These are phyloP conservation scores for Bufotes viridis DNA, from an alignment of 2,797 vertebrate genomes.

Conservation along the genomic window DNA sequence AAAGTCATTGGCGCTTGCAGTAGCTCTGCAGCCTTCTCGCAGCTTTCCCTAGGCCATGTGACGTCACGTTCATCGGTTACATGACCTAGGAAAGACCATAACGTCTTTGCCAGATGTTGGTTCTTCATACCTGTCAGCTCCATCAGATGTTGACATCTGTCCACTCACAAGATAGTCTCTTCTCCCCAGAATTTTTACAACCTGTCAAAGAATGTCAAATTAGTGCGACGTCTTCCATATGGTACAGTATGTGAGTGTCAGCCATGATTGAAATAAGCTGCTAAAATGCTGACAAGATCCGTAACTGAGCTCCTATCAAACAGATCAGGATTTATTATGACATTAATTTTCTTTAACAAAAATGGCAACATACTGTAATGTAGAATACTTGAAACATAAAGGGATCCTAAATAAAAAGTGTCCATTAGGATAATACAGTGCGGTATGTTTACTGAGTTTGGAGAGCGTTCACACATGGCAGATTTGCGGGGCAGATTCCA, in stretches of 20 bases:
- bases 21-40: no score
- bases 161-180: conserved; percentile 45
- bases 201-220: conserved; percentile 7
- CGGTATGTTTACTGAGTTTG: no score
- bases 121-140: background rate
- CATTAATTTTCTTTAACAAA: background rate
- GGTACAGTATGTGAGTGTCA: background rate
- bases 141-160: conserved; percentile 51
- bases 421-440: background rate
- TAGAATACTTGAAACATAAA: background rate
- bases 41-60: no score
- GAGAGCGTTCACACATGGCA: no score
- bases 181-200: conserved; percentile 11
- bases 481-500: no score
- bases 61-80: no score
- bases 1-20: no score
- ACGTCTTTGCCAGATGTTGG: background rate
- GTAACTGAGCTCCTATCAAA: no score
- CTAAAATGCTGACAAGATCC: background rate
- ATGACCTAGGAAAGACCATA: background rate
- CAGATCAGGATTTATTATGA: background rate
- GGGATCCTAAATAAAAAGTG: background rate
- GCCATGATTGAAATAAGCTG: background rate
- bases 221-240: background rate
- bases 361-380: background rate